A percentile compares a stretch with the other conserved stretches of the same genome.
Evolutionary conservation across 2,113 vertebrate species (phyloP).

Genomic region (Sturnira hondurensis): DNA sequence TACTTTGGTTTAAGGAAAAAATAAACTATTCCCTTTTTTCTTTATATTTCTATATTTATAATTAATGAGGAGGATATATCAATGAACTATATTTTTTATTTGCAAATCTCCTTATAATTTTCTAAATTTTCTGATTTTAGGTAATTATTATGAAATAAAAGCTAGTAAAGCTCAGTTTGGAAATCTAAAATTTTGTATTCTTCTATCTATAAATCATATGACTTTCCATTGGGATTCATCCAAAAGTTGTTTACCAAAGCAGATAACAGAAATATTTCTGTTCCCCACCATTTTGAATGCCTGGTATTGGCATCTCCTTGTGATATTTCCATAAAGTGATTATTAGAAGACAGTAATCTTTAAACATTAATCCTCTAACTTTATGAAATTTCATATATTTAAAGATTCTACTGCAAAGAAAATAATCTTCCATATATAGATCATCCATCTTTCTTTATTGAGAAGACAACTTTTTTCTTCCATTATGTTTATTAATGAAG

Average conservation of each 20-base stretch:
- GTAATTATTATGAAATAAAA: slow-evolving; percentile 32
- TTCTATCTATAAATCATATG: background rate
- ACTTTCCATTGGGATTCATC: background rate
- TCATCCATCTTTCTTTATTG: background rate
- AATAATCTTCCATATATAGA: background rate
- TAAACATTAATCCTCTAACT: background rate
- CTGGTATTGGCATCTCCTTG: background rate
- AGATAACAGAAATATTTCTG: background rate
- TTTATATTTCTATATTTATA: background rate
- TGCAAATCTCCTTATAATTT: background rate
- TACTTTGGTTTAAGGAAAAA: no score
- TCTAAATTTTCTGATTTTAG: background rate
- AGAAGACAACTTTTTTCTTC: background rate
- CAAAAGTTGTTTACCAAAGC: background rate
- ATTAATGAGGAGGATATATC: background rate
- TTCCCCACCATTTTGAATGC: background rate
- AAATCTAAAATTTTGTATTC: background rate
- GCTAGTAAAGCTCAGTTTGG: background rate
- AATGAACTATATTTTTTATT: background rate
- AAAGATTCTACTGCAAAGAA: background rate
- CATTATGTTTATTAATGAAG: background rate
- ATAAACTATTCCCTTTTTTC: background rate
- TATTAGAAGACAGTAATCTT: background rate
- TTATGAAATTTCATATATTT: background rate
- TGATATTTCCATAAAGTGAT: background rate